Evolutionary conservation across 2,113 vertebrate species (phyloP).

Genomic region (Coracopsis vasa): DNA sequence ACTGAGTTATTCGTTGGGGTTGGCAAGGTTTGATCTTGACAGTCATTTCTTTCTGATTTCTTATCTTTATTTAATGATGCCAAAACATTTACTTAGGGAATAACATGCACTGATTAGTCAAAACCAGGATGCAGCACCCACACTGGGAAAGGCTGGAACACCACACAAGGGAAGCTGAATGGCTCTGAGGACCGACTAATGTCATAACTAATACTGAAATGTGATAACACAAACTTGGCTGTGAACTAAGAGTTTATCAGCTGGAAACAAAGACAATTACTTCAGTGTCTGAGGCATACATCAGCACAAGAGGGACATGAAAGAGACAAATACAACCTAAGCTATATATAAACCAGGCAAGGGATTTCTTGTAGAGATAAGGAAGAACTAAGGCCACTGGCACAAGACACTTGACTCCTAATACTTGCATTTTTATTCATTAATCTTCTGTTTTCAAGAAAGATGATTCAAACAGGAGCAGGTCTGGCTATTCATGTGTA

Average conservation of each 20-base stretch:
- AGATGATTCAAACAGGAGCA: not conserved
- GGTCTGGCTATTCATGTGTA: not conserved
- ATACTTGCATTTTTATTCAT: not conserved
- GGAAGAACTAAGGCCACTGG: not conserved
- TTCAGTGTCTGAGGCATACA: not conserved
- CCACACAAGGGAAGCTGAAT: not conserved
- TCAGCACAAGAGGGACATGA: not conserved
- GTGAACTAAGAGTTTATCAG: not conserved
- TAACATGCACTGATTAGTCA: not conserved
- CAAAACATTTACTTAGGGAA: not conserved
- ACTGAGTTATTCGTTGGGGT: not conserved
- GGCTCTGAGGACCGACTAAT: not conserved
- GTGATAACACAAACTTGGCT: not conserved
- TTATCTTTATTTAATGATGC: not conserved
- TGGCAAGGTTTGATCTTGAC: not conserved
- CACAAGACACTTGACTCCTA: not conserved
- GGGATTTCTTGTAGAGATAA: not conserved
- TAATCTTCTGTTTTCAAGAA: not conserved
- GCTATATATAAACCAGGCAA: not conserved
- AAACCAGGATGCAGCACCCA: not conserved
- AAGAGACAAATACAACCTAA: not conserved
- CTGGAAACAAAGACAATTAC: not conserved
- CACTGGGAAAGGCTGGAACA: not conserved
- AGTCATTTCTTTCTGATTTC: not conserved
- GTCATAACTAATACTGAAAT: not conserved